Percentiles rank a stretch among this genome's conserved stretches.
These are phyloP conservation scores for Drosophila ananassae DNA, from an alignment of 1,140 invertebrate genomes.

Conservation along the genomic window DNA sequence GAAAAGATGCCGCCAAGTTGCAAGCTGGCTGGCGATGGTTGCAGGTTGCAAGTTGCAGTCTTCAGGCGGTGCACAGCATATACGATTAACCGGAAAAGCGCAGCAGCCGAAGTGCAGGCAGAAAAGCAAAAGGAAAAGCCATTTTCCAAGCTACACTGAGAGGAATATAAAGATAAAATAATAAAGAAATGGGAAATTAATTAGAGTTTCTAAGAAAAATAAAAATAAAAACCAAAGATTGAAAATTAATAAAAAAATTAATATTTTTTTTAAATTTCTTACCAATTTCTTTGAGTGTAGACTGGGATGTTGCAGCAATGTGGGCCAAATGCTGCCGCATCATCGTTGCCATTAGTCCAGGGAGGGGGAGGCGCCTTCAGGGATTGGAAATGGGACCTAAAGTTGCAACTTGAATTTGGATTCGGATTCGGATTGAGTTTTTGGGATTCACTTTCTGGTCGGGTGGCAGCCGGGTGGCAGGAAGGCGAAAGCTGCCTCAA, in stretches of 20 bases:
- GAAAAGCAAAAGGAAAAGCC: constrained; percentile 40
- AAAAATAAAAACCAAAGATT: too few relatives aligned
- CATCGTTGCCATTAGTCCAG: constrained; percentile 40
- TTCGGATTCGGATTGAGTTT: constrained; percentile 1
- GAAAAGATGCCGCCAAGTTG: background rate
- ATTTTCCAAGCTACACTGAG: constrained; percentile 15
- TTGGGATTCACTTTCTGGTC: background rate
- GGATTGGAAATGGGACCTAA: constrained; percentile 16
- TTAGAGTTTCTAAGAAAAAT: too few relatives aligned
- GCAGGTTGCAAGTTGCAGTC: background rate
- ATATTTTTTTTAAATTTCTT: background rate
- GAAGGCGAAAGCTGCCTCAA: constrained; percentile 37
- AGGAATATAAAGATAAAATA: too few relatives aligned
- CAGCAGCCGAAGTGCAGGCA: constrained; percentile 12
- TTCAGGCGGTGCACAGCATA: background rate
- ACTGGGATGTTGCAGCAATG: constrained; percentile 27
- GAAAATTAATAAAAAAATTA: background rate
- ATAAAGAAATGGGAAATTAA: too few relatives aligned
- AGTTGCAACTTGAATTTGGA: constrained; percentile 3
- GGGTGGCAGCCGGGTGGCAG: background rate
- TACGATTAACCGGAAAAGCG: constrained; percentile 52
- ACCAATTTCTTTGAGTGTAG: background rate
- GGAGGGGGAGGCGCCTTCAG: constrained; percentile 17
- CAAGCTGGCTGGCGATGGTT: background rate
- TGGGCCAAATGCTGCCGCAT: constrained; percentile 59